phyloP scores from a whole-genome alignment of 1,140 invertebrate genomes.

The Drosophila lini region DNA sequence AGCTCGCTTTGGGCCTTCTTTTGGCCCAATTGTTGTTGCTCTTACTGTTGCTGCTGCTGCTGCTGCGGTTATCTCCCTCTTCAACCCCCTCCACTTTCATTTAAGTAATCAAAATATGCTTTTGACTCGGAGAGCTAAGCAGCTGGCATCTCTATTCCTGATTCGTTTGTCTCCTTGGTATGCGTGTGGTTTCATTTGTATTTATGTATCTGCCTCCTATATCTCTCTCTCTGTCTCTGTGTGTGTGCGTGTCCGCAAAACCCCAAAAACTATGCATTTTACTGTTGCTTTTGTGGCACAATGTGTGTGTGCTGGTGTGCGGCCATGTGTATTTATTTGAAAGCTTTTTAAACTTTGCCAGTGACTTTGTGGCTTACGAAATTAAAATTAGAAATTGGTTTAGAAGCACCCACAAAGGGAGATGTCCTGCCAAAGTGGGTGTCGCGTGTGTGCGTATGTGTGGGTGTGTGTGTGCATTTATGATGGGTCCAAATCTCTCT shows the following conservation, averaged over 20 bases:
- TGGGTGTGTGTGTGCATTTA: constrained; percentile 41
- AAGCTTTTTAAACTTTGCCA: constrained; percentile 81
- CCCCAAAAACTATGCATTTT: constrained; percentile 80
- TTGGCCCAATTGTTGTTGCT: constrained; percentile 38
- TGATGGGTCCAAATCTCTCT: constrained; percentile 34
- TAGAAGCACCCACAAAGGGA: constrained; percentile 58
- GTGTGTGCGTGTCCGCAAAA: constrained; percentile 59
- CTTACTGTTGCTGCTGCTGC: constrained; percentile 22
- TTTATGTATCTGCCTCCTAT: constrained; percentile 27
- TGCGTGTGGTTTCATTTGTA: constrained; percentile 72
- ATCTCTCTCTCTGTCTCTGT: neutral
- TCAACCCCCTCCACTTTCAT: constrained; percentile 52
- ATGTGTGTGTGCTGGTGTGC: constrained; percentile 20
- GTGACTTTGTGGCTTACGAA: constrained; percentile 82
- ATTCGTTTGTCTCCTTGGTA: constrained; percentile 42
- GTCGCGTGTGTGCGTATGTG: neutral
- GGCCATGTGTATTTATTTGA: constrained; percentile 76
- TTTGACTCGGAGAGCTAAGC: constrained; percentile 75
- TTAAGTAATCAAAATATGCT: constrained; percentile 83
- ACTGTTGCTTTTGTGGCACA: constrained; percentile 70
- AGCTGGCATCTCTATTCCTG: constrained; percentile 57
- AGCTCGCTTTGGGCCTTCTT: constrained; percentile 61
- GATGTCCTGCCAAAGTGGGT: constrained; percentile 8
- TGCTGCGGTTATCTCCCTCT: constrained; percentile 4
- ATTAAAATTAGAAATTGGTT: constrained; percentile 83